Percentiles rank a stretch among this genome's conserved stretches.
Conservation (phyloP, 2,888 invertebrate genomes). For the Brachycybe producta region DNA sequence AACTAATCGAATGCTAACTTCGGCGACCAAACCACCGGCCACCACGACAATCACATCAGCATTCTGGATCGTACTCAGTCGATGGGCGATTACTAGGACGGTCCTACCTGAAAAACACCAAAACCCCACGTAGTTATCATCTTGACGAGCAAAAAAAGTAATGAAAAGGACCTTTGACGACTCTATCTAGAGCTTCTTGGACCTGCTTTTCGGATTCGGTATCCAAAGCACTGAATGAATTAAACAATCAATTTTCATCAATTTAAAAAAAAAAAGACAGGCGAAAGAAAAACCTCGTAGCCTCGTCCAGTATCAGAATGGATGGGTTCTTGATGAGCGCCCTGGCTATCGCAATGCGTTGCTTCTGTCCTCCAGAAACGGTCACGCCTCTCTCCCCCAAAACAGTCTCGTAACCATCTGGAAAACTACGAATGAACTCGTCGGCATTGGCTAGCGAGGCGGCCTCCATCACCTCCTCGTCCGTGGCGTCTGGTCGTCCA, state of each 20-base stretch:
- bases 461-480: constrained; percentile 49
- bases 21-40: constrained; percentile 65
- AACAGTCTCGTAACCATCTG: constrained; percentile 66
- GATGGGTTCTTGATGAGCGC: constrained; percentile 83
- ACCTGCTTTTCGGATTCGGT: constrained; percentile 83
- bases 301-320: constrained; percentile 80
- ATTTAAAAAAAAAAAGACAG: neutral
- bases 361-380: constrained; percentile 90
- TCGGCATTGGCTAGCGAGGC: constrained; percentile 81
- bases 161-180: constrained; percentile 44
- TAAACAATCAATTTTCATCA: constrained; percentile 7
- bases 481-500: constrained; percentile 46
- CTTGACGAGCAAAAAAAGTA: neutral
- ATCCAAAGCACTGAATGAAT: constrained; percentile 64
- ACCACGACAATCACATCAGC: constrained; percentile 87
- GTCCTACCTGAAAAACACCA: constrained; percentile 50
- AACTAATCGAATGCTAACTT: constrained; percentile 42
- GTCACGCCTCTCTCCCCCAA: constrained; percentile 83
- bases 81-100: constrained; percentile 87
- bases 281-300: constrained; percentile 69
- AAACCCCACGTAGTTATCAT: neutral
- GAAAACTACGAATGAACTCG: constrained; percentile 70
- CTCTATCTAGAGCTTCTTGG: constrained; percentile 73
- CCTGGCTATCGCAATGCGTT: constrained; percentile 85
- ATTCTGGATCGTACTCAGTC: constrained; percentile 78